Evolutionary conservation across 2,797 vertebrate species (phyloP).

Genomic region (Hipposideros larvatus): DNA sequence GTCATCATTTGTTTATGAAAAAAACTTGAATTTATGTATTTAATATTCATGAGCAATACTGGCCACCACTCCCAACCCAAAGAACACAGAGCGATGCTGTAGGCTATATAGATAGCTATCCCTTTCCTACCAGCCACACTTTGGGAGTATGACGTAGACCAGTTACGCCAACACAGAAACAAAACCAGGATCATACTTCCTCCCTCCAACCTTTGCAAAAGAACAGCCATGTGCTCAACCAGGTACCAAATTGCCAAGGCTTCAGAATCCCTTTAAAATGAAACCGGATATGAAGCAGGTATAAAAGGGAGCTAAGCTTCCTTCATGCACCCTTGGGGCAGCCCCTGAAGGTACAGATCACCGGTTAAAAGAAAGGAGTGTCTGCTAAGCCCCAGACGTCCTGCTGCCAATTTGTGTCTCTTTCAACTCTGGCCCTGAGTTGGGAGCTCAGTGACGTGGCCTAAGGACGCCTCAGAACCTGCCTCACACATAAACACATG

Average conservation of each 20-base stretch:
- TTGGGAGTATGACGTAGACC: neutral
- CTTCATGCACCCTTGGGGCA: neutral
- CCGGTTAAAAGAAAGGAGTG: neutral
- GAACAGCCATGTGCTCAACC: neutral
- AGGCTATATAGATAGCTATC: neutral
- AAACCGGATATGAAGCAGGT: neutral
- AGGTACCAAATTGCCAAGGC: neutral
- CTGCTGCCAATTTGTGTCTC: neutral
- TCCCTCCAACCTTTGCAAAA: neutral
- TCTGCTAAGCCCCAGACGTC: neutral
- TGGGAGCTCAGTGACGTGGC: fast-evolving
- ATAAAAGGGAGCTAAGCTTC: neutral
- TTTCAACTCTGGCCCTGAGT: neutral
- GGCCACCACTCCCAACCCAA: neutral
- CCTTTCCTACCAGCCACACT: neutral
- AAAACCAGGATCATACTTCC: neutral
- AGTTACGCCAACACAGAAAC: neutral
- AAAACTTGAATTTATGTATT: neutral
- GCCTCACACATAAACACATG: neutral
- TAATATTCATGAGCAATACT: neutral
- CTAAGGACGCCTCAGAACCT: neutral
- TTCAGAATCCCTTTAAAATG: neutral
- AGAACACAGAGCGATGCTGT: neutral
- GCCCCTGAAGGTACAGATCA: neutral
- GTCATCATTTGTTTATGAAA: neutral